Evolutionary conservation across 1,140 invertebrate species (phyloP).

Genomic region (Coptotermes formosanus): DNA sequence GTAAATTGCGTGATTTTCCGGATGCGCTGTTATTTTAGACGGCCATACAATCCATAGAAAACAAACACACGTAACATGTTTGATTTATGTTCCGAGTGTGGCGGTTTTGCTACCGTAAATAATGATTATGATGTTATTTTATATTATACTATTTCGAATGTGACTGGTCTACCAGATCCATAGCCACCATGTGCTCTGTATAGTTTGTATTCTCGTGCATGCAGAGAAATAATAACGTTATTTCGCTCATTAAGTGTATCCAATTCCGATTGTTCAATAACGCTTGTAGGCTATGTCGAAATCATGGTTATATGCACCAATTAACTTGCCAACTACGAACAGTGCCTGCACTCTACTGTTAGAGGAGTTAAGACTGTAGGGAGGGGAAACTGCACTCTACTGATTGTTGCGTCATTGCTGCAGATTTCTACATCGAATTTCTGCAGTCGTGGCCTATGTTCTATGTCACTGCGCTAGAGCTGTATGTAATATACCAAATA

Average conservation of each 20-base stretch:
- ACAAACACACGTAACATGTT: not conserved
- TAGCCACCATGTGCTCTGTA: not conserved
- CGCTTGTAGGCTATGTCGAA: not conserved
- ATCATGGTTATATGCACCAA: conserved; percentile 7
- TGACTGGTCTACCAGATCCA: not conserved
- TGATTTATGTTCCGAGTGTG: not conserved
- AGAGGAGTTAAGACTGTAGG: not conserved
- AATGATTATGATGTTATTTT: conserved; percentile 18
- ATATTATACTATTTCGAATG: not conserved
- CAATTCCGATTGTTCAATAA: not conserved
- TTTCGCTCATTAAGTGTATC: not conserved
- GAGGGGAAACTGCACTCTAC: not conserved
- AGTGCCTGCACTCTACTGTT: not conserved
- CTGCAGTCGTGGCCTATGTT: not conserved
- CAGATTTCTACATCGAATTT: not conserved
- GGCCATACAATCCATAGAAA: not conserved
- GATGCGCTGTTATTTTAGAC: not conserved
- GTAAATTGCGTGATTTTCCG: not conserved
- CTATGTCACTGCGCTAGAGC: not conserved
- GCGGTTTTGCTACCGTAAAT: conserved; percentile 7
- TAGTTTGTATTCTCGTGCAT: not conserved
- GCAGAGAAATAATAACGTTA: conserved; percentile 5
- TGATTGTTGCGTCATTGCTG: not conserved
- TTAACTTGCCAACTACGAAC: not conserved
- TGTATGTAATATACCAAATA: too few relatives aligned